These are phyloP conservation scores for Isotomurus palustris DNA, from an alignment of 2,888 invertebrate species.

Conservation along the genomic window DNA sequence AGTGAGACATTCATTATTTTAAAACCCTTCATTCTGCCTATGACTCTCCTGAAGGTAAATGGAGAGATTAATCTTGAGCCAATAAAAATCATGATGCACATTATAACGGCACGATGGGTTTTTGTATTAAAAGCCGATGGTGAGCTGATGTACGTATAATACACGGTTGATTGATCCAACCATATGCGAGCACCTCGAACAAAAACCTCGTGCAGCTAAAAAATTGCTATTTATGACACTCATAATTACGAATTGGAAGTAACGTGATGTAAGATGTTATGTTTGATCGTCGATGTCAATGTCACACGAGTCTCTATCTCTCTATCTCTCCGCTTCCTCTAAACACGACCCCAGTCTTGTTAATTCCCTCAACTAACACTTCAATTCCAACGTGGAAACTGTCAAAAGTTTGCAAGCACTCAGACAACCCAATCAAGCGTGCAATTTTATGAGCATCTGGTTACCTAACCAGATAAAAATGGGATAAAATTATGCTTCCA, in stretches of 20 bases:
- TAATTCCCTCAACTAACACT: too few species aligned
- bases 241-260: slow-evolving; percentile 11
- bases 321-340: too few species aligned
- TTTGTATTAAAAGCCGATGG: too few species aligned
- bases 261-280: neutral
- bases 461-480: too few species aligned
- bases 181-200: neutral
- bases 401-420: too few species aligned
- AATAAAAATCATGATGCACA: slow-evolving; percentile 4
- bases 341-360: too few species aligned
- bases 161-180: too few species aligned
- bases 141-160: too few species aligned
- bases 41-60: neutral
- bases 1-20: slow-evolving; percentile 1
- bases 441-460: too few species aligned
- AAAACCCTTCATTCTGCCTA: neutral
- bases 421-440: too few species aligned
- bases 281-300: neutral
- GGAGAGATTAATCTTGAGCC: slow-evolving; percentile 13
- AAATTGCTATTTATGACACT: slow-evolving; percentile 11
- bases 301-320: neutral
- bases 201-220: slow-evolving; percentile 4
- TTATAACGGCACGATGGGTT: neutral
- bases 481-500: too few species aligned
- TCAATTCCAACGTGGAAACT: too few species aligned